Percentiles rank a stretch among this genome's conserved stretches.
These are phyloP conservation scores for Brassicogethes aeneus DNA, from an alignment of 2,888 invertebrate species.

Conservation along the genomic window DNA sequence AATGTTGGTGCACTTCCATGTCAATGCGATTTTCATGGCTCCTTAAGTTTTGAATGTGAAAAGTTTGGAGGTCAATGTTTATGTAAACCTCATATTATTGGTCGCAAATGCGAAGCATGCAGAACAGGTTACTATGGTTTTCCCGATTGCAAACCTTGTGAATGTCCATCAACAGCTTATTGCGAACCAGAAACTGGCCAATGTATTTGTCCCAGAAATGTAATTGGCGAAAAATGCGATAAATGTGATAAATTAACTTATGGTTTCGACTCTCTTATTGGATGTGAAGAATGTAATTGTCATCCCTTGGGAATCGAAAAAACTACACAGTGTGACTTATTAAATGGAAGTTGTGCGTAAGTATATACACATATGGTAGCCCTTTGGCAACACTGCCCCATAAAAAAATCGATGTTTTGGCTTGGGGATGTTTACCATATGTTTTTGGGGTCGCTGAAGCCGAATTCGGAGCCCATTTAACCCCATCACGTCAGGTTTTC, in stretches of 20 bases:
- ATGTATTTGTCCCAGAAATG: conserved; percentile 88
- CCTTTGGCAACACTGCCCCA: too few species aligned
- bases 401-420: too few species aligned
- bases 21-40: conserved; percentile 81
- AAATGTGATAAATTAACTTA: conserved; percentile 82
- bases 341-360: conserved; percentile 78
- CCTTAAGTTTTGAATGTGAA: conserved; percentile 79
- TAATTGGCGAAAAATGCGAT: conserved; percentile 84
- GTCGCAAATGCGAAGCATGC: conserved; percentile 72
- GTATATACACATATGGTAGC: conserved; percentile 25
- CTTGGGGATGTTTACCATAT: too few species aligned
- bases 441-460: too few species aligned
- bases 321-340: conserved; percentile 78
- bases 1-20: conserved; percentile 90
- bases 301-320: conserved; percentile 73
- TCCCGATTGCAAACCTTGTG: conserved; percentile 85
- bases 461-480: too few species aligned
- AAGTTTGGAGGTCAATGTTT: conserved; percentile 94
- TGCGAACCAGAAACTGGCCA: conserved; percentile 65
- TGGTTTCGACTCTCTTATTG: conserved; percentile 87
- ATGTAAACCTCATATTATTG: conserved; percentile 89
- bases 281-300: conserved; percentile 93
- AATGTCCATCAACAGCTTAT: conserved; percentile 74
- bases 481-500: too few species aligned
- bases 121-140: conserved; percentile 91